Evolutionary conservation across 2,888 invertebrate genomes (phyloP), one percentile per base, ranked within the genome.

Genomic region (Mactromeris polynyma): DNA sequence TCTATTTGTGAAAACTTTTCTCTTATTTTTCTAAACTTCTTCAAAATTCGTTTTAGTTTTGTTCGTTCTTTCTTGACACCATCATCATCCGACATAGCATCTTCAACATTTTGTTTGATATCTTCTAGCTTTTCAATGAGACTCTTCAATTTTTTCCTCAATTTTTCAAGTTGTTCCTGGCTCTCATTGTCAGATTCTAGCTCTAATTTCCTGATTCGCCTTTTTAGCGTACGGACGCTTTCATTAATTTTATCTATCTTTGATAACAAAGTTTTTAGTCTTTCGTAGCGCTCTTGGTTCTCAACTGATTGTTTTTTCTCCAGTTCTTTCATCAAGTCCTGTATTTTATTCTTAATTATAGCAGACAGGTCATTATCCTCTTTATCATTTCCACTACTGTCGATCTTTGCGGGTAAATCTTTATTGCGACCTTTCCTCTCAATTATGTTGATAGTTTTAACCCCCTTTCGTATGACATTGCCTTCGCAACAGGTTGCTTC

Each of bases 401-500:
- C 79, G 2, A 46, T 11, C n/a, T 9, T 19, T 19, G n/a, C 2
- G 9, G 69, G 69, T 69, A n/a, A 21, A 1, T 1, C 69, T 11
- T 69, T 33, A 17, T 77, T 77, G 6, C 36, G 77, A 4, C 2
- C 40, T 82, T 58, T 69, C 26, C 11, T 0, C 4, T 14, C 33
- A 33, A n/a, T n/a, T 4, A 0, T 69, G 14, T 82, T 58, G 26
- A 36, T 38, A n/a, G 21, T 14, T 21, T 38, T 58, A 54, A 2
- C 21, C 2, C 33, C 33, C 19, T 73, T 73, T 73, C 1, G 31
- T 38, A 21, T 40, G 14, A 80, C 33, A 19, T 69, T 33, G 19
- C 69, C 84, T 38, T 89, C 84, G 51, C 89, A 89, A 69, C 86
- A 89, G 33, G 77, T 58, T 26, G 81, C 78, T 31, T 17, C 17